Conservation (phyloP, 2,888 invertebrate genomes). For the Orchesella flavescens region DNA sequence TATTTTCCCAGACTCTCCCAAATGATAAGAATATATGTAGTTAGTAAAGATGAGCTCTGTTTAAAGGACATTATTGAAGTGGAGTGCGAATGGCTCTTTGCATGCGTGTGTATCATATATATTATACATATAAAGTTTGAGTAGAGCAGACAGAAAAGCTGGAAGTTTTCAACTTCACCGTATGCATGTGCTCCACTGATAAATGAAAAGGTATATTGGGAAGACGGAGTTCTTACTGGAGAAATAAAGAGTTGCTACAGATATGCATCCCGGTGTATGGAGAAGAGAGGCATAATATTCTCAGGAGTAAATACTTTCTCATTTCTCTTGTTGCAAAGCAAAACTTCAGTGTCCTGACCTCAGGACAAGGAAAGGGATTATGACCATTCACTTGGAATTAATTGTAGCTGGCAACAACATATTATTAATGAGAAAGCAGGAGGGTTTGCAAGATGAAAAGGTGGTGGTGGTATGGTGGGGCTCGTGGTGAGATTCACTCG, state of each 20-base stretch:
- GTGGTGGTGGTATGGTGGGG: not conserved
- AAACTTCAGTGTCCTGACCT: conserved; percentile 56
- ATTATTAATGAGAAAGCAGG: conserved; percentile 54
- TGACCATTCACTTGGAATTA: conserved; percentile 53
- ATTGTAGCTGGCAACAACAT: conserved; percentile 48
- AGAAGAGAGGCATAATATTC: no score
- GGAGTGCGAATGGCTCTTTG: no score
- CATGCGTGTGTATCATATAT: no score
- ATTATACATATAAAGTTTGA: no score
- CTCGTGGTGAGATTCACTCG: not conserved
- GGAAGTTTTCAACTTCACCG: no score
- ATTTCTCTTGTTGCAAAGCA: not conserved
- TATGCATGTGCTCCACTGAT: no score
- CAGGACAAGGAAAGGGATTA: conserved; percentile 58
- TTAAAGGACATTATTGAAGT: no score
- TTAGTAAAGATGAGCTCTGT: conserved; percentile 6
- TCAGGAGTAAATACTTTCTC: not conserved
- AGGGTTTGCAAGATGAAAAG: conserved; percentile 32
- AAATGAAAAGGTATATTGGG: no score
- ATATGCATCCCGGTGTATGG: no score
- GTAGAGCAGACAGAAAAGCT: no score
- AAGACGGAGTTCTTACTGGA: no score
- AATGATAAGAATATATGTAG: conserved; percentile 2
- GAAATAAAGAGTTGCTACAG: no score
- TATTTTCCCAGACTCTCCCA: conserved; percentile 30